Evolutionary conservation across 1,140 invertebrate species (phyloP).

Genomic region (Galleria mellonella): DNA sequence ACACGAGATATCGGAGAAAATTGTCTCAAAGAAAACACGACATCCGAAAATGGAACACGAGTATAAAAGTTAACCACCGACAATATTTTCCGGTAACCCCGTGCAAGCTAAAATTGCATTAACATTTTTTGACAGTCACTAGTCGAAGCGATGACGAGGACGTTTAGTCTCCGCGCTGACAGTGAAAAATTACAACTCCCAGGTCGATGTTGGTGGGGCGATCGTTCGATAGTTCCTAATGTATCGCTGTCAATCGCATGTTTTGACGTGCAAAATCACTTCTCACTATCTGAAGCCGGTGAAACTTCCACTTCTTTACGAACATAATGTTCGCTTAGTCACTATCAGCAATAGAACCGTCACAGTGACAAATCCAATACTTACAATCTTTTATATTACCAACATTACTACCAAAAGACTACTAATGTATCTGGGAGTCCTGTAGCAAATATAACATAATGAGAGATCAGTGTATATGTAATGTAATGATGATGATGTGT

Average conservation of each 20-base stretch:
- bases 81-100: constrained; percentile 34
- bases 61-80: constrained; percentile 17
- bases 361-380: constrained; percentile 26
- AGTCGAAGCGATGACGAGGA: constrained; percentile 53
- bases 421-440: constrained; percentile 3
- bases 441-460: no score
- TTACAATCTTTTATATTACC: no score
- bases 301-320: constrained; percentile 13
- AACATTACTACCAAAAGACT: no score
- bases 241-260: constrained; percentile 63
- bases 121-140: constrained; percentile 58
- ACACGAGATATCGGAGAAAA: constrained; percentile 19
- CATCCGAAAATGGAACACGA: constrained; percentile 12
- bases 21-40: constrained; percentile 20
- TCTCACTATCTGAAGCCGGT: constrained; percentile 34
- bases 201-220: constrained; percentile 33
- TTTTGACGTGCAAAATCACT: constrained; percentile 61
- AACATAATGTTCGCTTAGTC: constrained; percentile 41
- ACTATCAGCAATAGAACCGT: constrained; percentile 44
- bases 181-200: constrained; percentile 62
- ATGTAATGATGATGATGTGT: no score
- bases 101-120: constrained; percentile 40
- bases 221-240: constrained; percentile 63
- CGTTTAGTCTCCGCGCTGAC: constrained; percentile 51
- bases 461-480: no score